Evolutionary conservation across 2,113 vertebrate genomes (phyloP).

Genomic region (Burhinus oedicnemus): DNA sequence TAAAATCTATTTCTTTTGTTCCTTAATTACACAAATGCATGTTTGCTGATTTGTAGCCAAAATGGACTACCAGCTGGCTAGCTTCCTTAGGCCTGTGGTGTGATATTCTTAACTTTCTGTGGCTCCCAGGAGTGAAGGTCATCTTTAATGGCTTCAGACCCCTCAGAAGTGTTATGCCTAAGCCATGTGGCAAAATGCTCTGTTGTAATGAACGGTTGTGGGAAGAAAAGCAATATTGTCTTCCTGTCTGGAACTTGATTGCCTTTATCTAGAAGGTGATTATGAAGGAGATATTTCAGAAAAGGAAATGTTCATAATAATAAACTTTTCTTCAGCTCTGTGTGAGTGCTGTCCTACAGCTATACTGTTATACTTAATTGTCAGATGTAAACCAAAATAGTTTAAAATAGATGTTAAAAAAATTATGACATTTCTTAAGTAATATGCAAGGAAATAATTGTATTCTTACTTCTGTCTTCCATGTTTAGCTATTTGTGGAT

Average conservation of each 20-base stretch:
- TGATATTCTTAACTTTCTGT: not conserved
- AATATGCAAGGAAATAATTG: not conserved
- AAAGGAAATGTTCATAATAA: not conserved
- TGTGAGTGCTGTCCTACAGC: not conserved
- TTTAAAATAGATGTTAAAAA: not conserved
- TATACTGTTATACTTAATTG: not conserved
- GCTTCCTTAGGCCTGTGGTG: not conserved
- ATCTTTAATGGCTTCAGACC: not conserved
- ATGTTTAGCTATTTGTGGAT: not conserved
- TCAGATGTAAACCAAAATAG: not conserved
- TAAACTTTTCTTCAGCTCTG: not conserved
- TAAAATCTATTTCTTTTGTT: not conserved
- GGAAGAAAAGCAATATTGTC: not conserved
- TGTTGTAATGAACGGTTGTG: not conserved
- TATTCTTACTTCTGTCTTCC: not conserved
- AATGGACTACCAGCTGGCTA: not conserved
- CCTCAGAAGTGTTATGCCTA: not conserved
- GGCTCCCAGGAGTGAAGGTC: not conserved
- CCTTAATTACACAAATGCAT: not conserved
- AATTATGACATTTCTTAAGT: not conserved
- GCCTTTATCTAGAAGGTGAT: not conserved
- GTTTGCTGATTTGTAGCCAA: not conserved
- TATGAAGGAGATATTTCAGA: not conserved
- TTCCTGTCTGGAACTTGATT: not conserved
- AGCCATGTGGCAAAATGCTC: not conserved